Base-by-base conservation (phyloP, 2,797 vertebrate species). In the Gypaetus barbatus region DNA sequence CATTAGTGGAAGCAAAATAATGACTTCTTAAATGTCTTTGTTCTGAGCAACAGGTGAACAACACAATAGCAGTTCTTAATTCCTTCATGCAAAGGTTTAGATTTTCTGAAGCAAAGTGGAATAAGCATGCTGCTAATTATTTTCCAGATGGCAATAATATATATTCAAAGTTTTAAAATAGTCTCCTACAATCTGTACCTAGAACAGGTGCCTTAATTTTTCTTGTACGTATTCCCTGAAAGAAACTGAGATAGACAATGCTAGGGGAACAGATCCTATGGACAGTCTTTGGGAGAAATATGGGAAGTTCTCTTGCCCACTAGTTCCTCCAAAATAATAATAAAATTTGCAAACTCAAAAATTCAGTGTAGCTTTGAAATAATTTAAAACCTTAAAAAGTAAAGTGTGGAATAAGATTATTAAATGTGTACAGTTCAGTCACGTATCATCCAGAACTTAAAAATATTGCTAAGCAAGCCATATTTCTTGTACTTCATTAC, bases 71-170 rank as follows among this genome's bases (percentile, higher is more conserved):
- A 46, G 12, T 74, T 75, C 33, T 75, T 69, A 85, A 58, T 65
- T 90, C 33, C 52, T 90, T 94, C 89, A 94, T 96, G 90, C 90
- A 95, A 58, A 81, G n/a, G 35, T 69, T 94, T 89, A 91, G 68
- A 51, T 73, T 87, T 95, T 87, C 86, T 91, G 57, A 7, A 93
- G 41, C 66, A 77, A 93, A 94, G 60, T 70, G 74, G 61, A 84
- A 85, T 7, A 4, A 91, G 24, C 93, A 89, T 96, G 94, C 90
- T 87, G 71, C 33, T 88, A 71, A 74, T 19, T 58, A 43, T 85
- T 82, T 95, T 87, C 52, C 65, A 87, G 75, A 54, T 78, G 64
- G 61, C 30, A 87, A 23, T 70, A 93, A 82, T 66, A 54, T 8
- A 27, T 70, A 74, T 22, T 49, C 27, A 51, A 30, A 79, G 37